Evolutionary conservation across 2,113 vertebrate genomes (phyloP).

Genomic region (Piprites chloris): DNA sequence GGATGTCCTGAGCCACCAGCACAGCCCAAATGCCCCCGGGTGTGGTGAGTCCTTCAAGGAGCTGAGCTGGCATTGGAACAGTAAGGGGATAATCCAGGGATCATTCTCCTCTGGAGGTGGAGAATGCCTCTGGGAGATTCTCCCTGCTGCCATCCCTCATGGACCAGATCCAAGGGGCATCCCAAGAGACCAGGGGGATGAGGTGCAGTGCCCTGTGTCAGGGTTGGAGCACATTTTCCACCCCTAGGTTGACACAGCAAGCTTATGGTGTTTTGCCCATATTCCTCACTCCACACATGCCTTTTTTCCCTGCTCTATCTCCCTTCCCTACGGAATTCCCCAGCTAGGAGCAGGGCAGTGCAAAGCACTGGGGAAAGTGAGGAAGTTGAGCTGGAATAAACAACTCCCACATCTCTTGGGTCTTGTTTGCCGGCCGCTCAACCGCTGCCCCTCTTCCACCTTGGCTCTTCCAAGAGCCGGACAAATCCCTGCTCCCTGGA

Average conservation of each 20-base stretch:
- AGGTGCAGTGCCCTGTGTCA: accelerated
- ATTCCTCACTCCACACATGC: accelerated
- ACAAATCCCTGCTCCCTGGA: accelerated
- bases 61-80: constrained; percentile 15
- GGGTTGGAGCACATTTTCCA: not conserved
- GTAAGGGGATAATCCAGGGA: constrained; percentile 5
- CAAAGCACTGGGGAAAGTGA: not conserved
- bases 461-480: not conserved
- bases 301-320: not conserved
- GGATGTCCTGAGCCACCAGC: not conserved
- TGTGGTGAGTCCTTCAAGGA: constrained; percentile 14
- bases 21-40: not conserved
- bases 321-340: not conserved
- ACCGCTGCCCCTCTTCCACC: not conserved
- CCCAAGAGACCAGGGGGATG: not conserved
- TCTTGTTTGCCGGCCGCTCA: not conserved
- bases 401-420: not conserved
- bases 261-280: not conserved
- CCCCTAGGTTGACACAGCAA: not conserved
- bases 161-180: not conserved
- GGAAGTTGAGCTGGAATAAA: not conserved
- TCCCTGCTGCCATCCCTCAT: not conserved
- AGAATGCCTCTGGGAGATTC: not conserved
- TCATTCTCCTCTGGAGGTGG: not conserved
- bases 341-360: not conserved